Percentiles rank a stretch among this genome's conserved stretches.
Evolutionary conservation across 2,888 invertebrate species (phyloP).

Genomic region (Actias luna): DNA sequence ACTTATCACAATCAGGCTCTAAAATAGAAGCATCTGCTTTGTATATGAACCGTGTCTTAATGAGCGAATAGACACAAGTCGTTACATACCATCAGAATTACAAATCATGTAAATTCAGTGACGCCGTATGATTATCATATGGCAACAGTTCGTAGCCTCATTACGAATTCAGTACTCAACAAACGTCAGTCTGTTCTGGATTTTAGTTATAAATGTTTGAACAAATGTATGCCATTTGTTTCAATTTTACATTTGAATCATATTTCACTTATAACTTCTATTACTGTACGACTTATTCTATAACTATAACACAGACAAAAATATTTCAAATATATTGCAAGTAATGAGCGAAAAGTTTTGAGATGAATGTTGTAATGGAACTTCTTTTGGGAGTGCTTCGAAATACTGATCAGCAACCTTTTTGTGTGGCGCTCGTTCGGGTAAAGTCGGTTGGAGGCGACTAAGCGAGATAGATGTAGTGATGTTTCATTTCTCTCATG

Average conservation of each 20-base stretch:
- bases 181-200: conserved; percentile 9
- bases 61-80: neutral
- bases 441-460: no score
- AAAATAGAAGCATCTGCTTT: no score
- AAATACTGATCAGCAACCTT: no score
- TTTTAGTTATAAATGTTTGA: neutral
- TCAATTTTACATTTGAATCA: neutral
- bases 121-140: conserved; percentile 28
- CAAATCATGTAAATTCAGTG: conserved; percentile 23
- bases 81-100: conserved; percentile 21
- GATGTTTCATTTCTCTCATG: no score
- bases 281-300: no score
- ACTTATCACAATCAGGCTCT: no score
- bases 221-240: conserved; percentile 16
- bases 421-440: no score
- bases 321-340: neutral
- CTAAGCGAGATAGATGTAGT: no score
- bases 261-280: neutral
- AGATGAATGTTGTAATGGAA: no score
- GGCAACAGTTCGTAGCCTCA: conserved; percentile 25
- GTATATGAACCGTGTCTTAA: neutral
- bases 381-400: no score
- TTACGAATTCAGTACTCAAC: conserved; percentile 24
- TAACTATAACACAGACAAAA: no score
- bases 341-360: no score